These are phyloP conservation scores for Anguilla japonica DNA, from an alignment of 2,113 vertebrate genomes.

Conservation along the genomic window DNA sequence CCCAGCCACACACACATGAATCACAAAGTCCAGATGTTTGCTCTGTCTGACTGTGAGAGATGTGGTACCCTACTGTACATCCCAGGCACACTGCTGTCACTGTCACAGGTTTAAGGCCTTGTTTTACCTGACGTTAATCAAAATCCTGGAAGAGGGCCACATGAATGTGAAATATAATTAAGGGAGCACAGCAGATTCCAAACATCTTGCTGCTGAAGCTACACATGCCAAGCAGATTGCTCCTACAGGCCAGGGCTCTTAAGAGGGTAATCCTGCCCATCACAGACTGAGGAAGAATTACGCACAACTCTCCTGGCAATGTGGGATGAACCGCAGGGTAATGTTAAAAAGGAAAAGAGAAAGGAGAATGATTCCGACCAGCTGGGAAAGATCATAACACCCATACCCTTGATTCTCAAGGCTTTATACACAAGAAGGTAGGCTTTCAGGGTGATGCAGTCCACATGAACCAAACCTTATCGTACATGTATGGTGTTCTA, in stretches of 20 bases:
- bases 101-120: background rate
- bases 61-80: background rate
- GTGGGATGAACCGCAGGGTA: background rate
- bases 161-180: background rate
- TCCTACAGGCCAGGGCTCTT: background rate
- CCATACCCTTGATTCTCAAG: background rate
- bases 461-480: background rate
- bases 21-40: background rate
- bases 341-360: background rate
- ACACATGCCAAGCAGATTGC: conserved; percentile 24
- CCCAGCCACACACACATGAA: background rate
- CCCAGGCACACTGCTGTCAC: background rate
- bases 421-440: background rate
- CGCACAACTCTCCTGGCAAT: conserved; percentile 7
- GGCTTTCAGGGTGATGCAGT: background rate
- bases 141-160: background rate
- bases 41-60: background rate
- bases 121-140: background rate
- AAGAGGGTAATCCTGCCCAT: conserved; percentile 14
- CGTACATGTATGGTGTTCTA: background rate
- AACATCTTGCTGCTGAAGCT: background rate
- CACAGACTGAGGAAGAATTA: conserved; percentile 3
- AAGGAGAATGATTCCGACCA: conserved; percentile 18
- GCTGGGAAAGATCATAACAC: conserved; percentile 31
- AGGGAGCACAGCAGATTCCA: background rate